phyloP scores from a whole-genome alignment of 2,113 vertebrate genomes.

The Esox niger region DNA sequence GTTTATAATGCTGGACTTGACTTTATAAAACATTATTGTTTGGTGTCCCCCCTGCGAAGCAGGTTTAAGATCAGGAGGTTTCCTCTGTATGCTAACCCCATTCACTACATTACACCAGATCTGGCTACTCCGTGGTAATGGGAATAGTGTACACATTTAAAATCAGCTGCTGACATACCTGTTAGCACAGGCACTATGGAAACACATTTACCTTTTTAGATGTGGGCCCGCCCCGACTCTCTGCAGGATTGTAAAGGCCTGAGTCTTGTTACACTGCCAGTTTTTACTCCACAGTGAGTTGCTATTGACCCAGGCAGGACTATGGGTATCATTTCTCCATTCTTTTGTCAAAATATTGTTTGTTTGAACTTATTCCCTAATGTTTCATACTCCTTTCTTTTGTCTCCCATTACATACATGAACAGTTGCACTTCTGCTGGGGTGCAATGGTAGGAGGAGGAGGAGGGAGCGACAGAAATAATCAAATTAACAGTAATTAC shows the following conservation, averaged over 20 bases:
- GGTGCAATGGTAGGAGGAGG: slow-evolving; percentile 26
- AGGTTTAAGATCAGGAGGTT: too few species aligned
- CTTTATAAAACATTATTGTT: too few species aligned
- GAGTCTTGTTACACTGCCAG: slow-evolving; percentile 49
- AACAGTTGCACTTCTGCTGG: slow-evolving; percentile 46
- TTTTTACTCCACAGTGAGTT: slow-evolving; percentile 54
- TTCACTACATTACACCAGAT: too few species aligned
- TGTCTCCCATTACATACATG: slow-evolving; percentile 3
- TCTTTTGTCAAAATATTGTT: slow-evolving; percentile 61
- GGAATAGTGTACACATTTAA: too few species aligned
- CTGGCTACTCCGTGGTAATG: too few species aligned
- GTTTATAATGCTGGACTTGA: too few species aligned
- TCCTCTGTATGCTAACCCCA: too few species aligned
- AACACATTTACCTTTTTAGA: too few species aligned
- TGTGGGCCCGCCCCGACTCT: too few species aligned
- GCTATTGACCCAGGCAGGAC: slow-evolving; percentile 48
- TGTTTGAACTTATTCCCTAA: slow-evolving; percentile 56
- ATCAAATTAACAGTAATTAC: slow-evolving; percentile 72
- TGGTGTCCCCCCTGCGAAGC: too few species aligned
- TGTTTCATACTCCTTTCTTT: slow-evolving; percentile 30
- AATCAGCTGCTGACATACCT: too few species aligned
- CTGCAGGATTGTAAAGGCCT: slow-evolving; percentile 24
- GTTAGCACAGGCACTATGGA: too few species aligned
- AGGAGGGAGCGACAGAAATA: slow-evolving; percentile 57
- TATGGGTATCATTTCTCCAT: slow-evolving; percentile 40